Conservation (phyloP, 1,140 invertebrate species). For the Drosophila leontia region DNA sequence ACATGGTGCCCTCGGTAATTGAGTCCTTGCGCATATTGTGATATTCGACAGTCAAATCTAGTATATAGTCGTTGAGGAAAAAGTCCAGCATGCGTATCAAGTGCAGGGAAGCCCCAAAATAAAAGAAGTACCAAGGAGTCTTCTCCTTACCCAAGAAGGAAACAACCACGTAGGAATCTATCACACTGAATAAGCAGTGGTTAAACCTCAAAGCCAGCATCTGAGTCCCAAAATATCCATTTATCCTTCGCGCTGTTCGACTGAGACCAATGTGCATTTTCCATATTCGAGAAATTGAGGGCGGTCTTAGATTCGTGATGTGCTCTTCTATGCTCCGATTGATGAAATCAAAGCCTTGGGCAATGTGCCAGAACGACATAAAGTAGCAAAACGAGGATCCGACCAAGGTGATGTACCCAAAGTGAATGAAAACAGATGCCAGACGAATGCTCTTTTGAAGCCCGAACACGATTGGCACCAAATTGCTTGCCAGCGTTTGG, state of each 20-base stretch:
- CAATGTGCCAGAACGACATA: slow-evolving; percentile 1
- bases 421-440: neutral
- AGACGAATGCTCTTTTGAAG: too few species aligned
- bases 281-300: neutral
- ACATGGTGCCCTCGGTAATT: neutral
- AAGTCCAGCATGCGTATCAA: neutral
- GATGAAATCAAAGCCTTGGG: slow-evolving; percentile 1
- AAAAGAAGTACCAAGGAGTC: neutral
- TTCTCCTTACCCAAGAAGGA: rapidly evolving
- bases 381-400: neutral
- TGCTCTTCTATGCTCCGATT: neutral
- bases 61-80: neutral
- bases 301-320: neutral
- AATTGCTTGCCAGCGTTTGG: neutral
- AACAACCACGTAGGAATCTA: neutral
- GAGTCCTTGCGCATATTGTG: neutral
- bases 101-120: neutral
- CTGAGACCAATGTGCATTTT: neutral
- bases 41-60: neutral
- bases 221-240: neutral
- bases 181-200: neutral
- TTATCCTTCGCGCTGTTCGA: neutral
- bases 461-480: neutral
- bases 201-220: neutral
- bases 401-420: neutral